Evolutionary conservation across 2,888 invertebrate species (phyloP).

Genomic region (Trichacis sp.): DNA sequence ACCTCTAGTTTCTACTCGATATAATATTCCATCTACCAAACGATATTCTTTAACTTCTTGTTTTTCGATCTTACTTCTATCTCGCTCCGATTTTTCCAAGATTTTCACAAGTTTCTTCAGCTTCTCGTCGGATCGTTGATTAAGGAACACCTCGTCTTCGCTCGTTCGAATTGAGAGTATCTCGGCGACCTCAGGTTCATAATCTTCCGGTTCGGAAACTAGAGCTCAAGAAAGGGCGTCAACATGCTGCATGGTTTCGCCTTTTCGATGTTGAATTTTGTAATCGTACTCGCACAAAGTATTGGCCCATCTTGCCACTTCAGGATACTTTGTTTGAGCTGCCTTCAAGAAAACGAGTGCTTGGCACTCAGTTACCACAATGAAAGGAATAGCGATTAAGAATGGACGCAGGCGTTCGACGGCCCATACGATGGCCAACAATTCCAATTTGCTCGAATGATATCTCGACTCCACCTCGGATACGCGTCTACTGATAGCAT

Average conservation of each 20-base stretch:
- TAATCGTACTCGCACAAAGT: not conserved
- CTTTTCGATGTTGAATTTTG: not conserved
- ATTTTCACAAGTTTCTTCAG: not conserved
- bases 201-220: not conserved
- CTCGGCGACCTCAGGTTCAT: not conserved
- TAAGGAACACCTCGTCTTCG: not conserved
- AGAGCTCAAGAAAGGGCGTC: conserved; percentile 4
- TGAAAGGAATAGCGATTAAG: not conserved
- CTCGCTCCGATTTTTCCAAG: not conserved
- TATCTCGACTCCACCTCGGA: not conserved
- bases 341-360: not conserved
- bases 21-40: not conserved
- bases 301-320: not conserved
- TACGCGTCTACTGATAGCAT: not conserved
- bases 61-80: not conserved
- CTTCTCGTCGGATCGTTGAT: not conserved
- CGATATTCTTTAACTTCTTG: not conserved
- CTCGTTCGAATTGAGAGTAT: not conserved
- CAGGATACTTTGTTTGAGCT: not conserved
- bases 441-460: not conserved
- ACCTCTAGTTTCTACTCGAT: not conserved
- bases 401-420: not conserved
- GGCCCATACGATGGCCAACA: conserved; percentile 5
- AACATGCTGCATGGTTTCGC: not conserved
- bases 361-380: not conserved